Base-by-base conservation (phyloP, 2,797 vertebrate species). In the Crocodylus rhombifer region DNA sequence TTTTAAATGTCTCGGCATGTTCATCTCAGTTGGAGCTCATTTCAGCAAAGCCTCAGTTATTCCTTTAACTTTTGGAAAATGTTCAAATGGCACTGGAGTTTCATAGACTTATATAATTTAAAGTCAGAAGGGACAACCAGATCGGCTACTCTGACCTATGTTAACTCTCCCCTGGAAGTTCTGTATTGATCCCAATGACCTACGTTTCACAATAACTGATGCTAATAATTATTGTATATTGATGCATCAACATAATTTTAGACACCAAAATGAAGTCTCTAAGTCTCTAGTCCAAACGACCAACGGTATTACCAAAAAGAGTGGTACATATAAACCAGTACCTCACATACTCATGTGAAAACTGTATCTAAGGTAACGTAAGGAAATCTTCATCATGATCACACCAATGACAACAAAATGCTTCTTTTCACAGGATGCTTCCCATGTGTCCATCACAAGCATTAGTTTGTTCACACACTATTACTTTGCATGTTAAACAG, bases 1-100 rank as follows among this genome's bases (percentile, higher is more conserved):
- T 89, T 92, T 86, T 58, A 94, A 61, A 60, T 26, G 42, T 4
- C 73, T 86, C 33, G 56, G 57, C 25, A 86, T 42, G 36, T 73
- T 88, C 86, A n/a, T 84, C 65, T 92, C 79, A 71, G 25, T 7
- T 82, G 85, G 60, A 88, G 76, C 74, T 93, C 23, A 6, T 84
- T 87, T 77, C 87, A 95, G 62, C 58, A 95, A 25, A 71, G 21
- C 33, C 14, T 71, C 42, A 71, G 42, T 42, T 14, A 42, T 71
- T 87, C 93, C 57, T 58, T 95, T 63, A 88, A 74, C 69, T 60
- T 69, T 28, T 86, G 89, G 67, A 42, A 88, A 90, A 86, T 63
- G 30, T 42, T 91, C 8, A 84, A 88, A 25, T 25, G 77, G 63
- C 56, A 86, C 18, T 14, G 69, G 25, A 28, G 21, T 28, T 91